Conservation (phyloP, 2,797 vertebrate species). For the Molossus alvarezi region DNA sequence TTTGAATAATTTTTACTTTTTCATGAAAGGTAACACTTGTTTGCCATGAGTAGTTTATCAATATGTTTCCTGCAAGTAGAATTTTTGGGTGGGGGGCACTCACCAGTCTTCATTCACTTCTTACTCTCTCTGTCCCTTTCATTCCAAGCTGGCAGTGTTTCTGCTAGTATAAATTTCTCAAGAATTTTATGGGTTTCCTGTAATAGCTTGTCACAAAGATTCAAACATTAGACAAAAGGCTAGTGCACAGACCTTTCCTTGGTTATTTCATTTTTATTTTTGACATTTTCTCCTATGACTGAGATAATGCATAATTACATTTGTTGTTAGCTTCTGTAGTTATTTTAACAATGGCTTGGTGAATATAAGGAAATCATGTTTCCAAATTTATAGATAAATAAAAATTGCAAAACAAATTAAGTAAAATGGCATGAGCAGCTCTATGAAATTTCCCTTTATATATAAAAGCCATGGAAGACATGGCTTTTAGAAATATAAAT, state of each 20-base stretch:
- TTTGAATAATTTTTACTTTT: background rate
- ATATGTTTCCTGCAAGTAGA: background rate
- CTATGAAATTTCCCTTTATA: background rate
- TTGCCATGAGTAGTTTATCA: background rate
- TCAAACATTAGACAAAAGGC: background rate
- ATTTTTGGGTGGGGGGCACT: background rate
- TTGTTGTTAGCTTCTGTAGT: background rate
- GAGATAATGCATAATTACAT: background rate
- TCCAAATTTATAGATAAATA: background rate
- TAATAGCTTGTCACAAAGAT: background rate
- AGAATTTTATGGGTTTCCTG: background rate
- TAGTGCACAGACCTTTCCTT: background rate
- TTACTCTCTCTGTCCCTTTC: background rate
- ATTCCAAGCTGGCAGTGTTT: background rate
- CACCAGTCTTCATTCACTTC: background rate
- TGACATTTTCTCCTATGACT: background rate
- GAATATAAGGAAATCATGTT: background rate
- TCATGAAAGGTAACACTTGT: background rate
- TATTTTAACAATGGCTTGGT: background rate
- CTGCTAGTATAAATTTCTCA: background rate
- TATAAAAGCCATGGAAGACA: background rate
- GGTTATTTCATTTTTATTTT: background rate
- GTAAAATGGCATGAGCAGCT: background rate
- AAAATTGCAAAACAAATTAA: background rate
- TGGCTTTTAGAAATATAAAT: background rate